These are phyloP conservation scores for Euplexia lucipara DNA, from an alignment of 2,888 invertebrate genomes.

Conservation along the genomic window DNA sequence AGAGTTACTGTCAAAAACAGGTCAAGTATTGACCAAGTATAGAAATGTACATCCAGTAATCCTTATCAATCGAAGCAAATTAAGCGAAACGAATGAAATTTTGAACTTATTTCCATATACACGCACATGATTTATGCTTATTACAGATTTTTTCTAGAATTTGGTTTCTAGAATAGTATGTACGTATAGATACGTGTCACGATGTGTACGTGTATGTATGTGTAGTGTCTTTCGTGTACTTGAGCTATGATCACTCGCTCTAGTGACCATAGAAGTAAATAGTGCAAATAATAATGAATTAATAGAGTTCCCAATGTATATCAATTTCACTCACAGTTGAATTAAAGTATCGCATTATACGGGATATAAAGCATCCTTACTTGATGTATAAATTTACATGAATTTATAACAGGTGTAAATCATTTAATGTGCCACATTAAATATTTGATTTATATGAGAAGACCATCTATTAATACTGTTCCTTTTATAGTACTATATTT, in stretches of 20 bases:
- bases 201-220: too few species aligned
- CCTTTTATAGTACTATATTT: not conserved
- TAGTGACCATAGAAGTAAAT: constrained; percentile 35
- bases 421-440: constrained; percentile 1
- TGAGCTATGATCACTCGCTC: constrained; percentile 19
- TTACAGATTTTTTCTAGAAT: constrained; percentile 42
- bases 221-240: too few species aligned
- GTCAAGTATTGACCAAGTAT: too few species aligned
- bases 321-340: constrained; percentile 17
- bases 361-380: not conserved
- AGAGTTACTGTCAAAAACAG: too few species aligned
- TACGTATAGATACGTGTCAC: too few species aligned
- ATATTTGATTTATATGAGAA: not conserved
- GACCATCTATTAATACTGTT: not conserved
- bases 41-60: too few species aligned
- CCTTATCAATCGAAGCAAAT: too few species aligned
- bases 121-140: constrained; percentile 16
- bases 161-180: constrained; percentile 22
- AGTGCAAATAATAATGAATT: constrained; percentile 27
- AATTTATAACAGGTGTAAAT: not conserved
- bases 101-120: too few species aligned
- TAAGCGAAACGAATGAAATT: too few species aligned
- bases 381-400: not conserved
- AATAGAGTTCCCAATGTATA: constrained; percentile 16
- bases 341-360: not conserved